phyloP scores from a whole-genome alignment of 2,888 invertebrate genomes.

The Amiota mariae region DNA sequence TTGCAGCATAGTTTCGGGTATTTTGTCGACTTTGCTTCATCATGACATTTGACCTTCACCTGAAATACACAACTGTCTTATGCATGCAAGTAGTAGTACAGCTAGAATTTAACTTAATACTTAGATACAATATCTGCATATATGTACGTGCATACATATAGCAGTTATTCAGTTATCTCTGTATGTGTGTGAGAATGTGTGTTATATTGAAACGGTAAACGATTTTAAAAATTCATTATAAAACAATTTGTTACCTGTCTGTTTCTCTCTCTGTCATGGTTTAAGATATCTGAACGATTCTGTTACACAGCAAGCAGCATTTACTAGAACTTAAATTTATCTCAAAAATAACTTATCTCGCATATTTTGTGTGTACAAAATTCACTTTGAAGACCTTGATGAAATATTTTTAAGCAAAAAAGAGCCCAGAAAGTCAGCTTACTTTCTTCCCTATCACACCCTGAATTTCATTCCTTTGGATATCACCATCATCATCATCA shows the following conservation, averaged over 20 bases:
- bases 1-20: constrained; percentile 28
- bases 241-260: constrained; percentile 31
- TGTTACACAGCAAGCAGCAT: too few relatives aligned
- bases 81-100: not conserved
- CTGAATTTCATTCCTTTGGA: too few relatives aligned
- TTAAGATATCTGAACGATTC: too few relatives aligned
- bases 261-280: too few relatives aligned
- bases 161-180: constrained; percentile 39
- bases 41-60: constrained; percentile 56
- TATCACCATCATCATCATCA: too few relatives aligned
- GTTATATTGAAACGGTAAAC: constrained; percentile 35
- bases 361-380: constrained; percentile 54
- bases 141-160: too few relatives aligned
- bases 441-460: not conserved
- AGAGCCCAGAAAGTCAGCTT: constrained; percentile 5
- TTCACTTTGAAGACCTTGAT: constrained; percentile 57
- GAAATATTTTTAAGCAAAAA: constrained; percentile 47
- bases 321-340: constrained; percentile 44
- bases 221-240: constrained; percentile 59
- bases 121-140: too few relatives aligned
- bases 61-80: constrained; percentile 48
- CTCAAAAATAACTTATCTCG: constrained; percentile 60
- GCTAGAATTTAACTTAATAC: too few relatives aligned
- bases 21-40: too few relatives aligned
- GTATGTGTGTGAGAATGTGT: constrained; percentile 12